These are phyloP conservation scores for Micropoecilia bifurca DNA, from an alignment of 2,797 vertebrate genomes.

Conservation along the genomic window DNA sequence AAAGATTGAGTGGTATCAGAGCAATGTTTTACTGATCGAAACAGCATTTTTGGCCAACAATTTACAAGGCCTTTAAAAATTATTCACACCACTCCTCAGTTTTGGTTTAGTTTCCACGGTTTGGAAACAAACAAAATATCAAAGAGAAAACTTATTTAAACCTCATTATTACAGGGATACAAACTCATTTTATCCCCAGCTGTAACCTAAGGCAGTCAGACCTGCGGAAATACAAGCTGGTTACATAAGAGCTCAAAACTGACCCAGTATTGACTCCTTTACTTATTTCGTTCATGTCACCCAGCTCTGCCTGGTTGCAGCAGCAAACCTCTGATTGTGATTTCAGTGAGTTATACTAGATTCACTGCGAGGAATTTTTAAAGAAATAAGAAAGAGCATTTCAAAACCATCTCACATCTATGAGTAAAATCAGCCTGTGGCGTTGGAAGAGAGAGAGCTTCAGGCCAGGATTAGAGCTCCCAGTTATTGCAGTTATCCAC, in stretches of 20 bases:
- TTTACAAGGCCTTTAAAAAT: not conserved
- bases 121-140: not conserved
- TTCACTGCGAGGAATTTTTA: not conserved
- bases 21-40: not conserved
- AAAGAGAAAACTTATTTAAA: not conserved
- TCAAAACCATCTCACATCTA: slow-evolving; percentile 27
- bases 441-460: slow-evolving; percentile 23
- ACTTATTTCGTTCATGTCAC: not conserved
- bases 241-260: not conserved
- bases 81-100: not conserved
- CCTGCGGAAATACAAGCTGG: not conserved
- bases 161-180: not conserved
- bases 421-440: slow-evolving; percentile 13
- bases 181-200: not conserved
- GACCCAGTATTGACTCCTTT: not conserved
- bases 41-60: not conserved
- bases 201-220: not conserved
- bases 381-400: not conserved
- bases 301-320: not conserved
- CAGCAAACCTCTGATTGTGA: not conserved
- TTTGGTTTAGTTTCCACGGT: not conserved
- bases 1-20: not conserved
- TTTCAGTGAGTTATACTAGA: not conserved
- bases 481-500: slow-evolving; percentile 38
- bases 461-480: slow-evolving; percentile 55